phyloP scores from a whole-genome alignment of 2,113 vertebrate species.

The Ciconia maguari region DNA sequence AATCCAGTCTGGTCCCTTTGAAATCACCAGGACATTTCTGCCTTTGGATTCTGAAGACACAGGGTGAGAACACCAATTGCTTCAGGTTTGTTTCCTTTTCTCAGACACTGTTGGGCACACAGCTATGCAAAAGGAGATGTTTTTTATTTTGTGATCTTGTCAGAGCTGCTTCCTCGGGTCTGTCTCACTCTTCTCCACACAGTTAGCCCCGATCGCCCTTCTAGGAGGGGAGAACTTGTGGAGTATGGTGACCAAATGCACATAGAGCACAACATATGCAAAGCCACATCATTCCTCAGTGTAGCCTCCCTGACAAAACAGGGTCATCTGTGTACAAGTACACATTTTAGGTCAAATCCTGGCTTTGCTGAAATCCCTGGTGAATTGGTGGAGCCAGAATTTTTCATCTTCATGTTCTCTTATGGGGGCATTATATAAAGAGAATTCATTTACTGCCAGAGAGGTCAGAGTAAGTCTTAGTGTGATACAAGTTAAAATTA shows the following conservation, averaged over 20 bases:
- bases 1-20: not conserved
- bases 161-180: not conserved
- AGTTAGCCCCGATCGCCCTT: fast-evolving
- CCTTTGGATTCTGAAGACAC: not conserved
- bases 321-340: not conserved
- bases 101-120: not conserved
- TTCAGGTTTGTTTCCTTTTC: not conserved
- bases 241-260: not conserved
- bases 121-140: not conserved
- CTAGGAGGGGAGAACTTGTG: not conserved
- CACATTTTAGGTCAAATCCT: not conserved
- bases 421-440: not conserved
- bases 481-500: not conserved
- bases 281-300: not conserved
- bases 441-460: not conserved
- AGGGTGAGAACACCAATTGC: not conserved
- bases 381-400: not conserved
- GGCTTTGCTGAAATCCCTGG: not conserved
- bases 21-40: not conserved
- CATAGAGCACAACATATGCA: not conserved
- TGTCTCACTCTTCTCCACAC: not conserved
- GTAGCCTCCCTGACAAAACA: not conserved
- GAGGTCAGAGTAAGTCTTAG: not conserved
- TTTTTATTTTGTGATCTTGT: not conserved
- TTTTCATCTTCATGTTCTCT: not conserved